Conservation (phyloP, 2,113 vertebrate genomes). For the Lepus europaeus region DNA sequence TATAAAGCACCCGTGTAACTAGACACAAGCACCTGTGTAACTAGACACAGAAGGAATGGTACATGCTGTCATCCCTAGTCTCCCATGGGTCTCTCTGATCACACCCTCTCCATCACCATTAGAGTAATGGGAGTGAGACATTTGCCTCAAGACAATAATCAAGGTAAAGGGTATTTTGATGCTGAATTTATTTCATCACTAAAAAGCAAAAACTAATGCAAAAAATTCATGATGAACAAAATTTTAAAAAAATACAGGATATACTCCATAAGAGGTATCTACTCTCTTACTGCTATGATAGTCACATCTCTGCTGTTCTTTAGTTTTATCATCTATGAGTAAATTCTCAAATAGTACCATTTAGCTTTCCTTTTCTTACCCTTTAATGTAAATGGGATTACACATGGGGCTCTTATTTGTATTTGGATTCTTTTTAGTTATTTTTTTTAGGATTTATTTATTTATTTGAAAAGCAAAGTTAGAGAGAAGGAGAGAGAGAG, state of each 20-base stretch:
- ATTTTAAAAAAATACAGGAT: constrained; percentile 4
- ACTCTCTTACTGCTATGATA: neutral
- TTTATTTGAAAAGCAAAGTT: no score
- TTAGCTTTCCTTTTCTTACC: constrained; percentile 14
- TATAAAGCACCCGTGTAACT: constrained; percentile 15
- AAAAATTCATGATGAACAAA: constrained; percentile 11
- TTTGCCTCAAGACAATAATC: neutral
- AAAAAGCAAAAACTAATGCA: neutral
- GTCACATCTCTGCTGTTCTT: neutral
- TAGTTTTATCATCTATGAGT: neutral
- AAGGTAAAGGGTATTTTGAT: neutral
- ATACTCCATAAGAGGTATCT: neutral
- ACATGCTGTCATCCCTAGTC: neutral
- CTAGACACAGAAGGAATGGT: neutral
- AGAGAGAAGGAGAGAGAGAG: no score
- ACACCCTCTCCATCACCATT: neutral
- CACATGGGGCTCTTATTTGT: neutral
- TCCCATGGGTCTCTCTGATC: neutral
- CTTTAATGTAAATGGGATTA: constrained; percentile 28
- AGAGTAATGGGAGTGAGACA: neutral
- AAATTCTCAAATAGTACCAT: neutral
- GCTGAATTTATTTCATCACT: neutral
- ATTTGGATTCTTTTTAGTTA: neutral
- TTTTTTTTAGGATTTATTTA: no score
- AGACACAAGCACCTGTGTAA: neutral